Percentiles rank a stretch among this genome's conserved stretches.
Evolutionary conservation across 1,140 invertebrate genomes (phyloP).

Genomic region (Apis florea): DNA sequence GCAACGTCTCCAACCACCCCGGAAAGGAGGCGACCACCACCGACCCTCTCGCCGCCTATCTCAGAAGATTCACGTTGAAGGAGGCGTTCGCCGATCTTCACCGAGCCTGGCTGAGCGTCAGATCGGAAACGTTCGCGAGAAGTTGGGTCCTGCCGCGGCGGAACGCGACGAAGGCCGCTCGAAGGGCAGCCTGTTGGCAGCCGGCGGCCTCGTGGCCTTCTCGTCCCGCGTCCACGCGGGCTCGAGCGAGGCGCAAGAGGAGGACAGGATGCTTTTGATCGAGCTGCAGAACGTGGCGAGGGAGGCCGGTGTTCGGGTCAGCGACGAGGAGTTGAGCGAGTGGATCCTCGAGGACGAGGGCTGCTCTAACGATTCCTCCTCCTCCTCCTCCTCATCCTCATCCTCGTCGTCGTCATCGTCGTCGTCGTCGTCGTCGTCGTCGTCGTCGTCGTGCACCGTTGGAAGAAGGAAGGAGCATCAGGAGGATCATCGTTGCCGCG

Average conservation of each 20-base stretch:
- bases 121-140: conserved; percentile 77
- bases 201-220: conserved; percentile 10
- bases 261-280: conserved; percentile 71
- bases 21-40: neutral
- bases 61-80: conserved; percentile 78
- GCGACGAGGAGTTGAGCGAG: conserved; percentile 73
- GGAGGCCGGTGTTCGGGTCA: conserved; percentile 76
- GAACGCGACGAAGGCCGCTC: conserved; percentile 56
- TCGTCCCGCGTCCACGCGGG: conserved; percentile 48
- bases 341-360: conserved; percentile 77
- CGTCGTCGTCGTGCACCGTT: conserved; percentile 50
- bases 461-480: conserved; percentile 64
- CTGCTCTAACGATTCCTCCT: neutral
- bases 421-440: no score
- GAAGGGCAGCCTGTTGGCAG: neutral
- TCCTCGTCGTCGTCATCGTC: no score
- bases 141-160: conserved; percentile 73
- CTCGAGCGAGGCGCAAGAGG: conserved; percentile 62
- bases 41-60: conserved; percentile 63
- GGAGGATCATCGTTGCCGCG: conserved; percentile 46
- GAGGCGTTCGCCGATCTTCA: conserved; percentile 81
- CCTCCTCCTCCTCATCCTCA: no score
- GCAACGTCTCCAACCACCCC: neutral
- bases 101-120: conserved; percentile 78
- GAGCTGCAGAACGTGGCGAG: conserved; percentile 76